Percentiles rank a stretch among this genome's conserved stretches.
Evolutionary conservation across 2,797 vertebrate genomes (phyloP).

Genomic region (Sciurus carolinensis): DNA sequence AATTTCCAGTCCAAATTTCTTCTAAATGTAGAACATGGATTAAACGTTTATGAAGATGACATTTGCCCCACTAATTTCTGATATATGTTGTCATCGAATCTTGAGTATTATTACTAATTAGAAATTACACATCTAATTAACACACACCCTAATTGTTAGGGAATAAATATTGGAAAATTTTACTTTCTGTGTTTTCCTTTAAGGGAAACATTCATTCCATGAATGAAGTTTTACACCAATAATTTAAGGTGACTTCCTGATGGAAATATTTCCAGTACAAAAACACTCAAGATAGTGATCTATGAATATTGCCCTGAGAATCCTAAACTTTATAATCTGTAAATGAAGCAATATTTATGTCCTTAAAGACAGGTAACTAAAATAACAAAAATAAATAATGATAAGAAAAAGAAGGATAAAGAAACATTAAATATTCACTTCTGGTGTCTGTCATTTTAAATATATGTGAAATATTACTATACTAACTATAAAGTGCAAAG

Average conservation of each 20-base stretch:
- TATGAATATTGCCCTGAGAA: not conserved
- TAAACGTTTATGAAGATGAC: not conserved
- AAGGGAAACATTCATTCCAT: not conserved
- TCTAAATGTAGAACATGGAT: slow-evolving; percentile 8
- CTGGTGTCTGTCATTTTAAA: not conserved
- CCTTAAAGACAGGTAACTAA: slow-evolving; percentile 5
- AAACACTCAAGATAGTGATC: not conserved
- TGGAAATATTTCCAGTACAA: not conserved
- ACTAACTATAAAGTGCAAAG: not conserved
- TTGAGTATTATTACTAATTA: not conserved
- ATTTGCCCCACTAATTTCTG: not conserved
- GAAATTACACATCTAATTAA: not conserved
- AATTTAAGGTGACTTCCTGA: not conserved
- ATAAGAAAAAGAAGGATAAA: not conserved
- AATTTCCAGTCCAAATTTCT: slow-evolving; percentile 11
- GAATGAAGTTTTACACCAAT: not conserved
- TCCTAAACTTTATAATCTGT: not conserved
- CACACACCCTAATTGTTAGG: not conserved
- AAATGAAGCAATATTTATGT: not conserved
- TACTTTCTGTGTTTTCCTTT: not conserved
- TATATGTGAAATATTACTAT: not conserved
- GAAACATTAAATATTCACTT: not conserved
- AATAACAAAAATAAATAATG: not conserved
- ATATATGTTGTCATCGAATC: not conserved
- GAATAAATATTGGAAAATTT: not conserved